phyloP scores from a whole-genome alignment of 2,888 invertebrate genomes.

The Autographa gamma region DNA sequence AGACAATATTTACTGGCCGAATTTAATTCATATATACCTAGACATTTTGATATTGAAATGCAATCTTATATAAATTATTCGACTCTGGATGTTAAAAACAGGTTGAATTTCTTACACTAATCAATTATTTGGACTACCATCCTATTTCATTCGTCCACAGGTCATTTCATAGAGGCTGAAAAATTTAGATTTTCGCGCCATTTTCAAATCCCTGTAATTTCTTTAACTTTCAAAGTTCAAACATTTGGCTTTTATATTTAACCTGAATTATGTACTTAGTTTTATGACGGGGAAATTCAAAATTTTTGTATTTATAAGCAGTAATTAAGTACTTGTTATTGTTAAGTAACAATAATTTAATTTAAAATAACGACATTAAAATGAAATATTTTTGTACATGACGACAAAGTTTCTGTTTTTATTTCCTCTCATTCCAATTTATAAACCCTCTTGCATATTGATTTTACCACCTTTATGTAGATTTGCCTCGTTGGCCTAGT shows the following conservation, averaged over 20 bases:
- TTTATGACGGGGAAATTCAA: conserved; percentile 47
- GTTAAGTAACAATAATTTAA: conserved; percentile 78
- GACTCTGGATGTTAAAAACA: not conserved
- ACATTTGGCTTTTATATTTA: conserved; percentile 33
- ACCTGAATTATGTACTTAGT: conserved; percentile 41
- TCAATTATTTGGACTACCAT: not conserved
- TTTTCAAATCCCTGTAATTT: conserved; percentile 11
- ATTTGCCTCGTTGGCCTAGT: too few relatives aligned
- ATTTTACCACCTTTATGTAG: too few relatives aligned
- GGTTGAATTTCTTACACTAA: not conserved
- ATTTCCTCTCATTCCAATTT: conserved; percentile 40
- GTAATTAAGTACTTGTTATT: conserved; percentile 74
- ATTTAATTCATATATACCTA: too few relatives aligned
- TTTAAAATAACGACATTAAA: conserved; percentile 81
- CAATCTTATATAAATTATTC: not conserved
- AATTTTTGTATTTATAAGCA: conserved; percentile 57
- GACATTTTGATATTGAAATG: too few relatives aligned
- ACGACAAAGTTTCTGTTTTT: conserved; percentile 66
- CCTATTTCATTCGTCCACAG: not conserved
- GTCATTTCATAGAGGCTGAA: conserved; percentile 39
- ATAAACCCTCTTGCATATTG: too few relatives aligned
- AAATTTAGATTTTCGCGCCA: conserved; percentile 19
- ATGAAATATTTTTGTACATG: conserved; percentile 85
- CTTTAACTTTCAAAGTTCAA: conserved; percentile 19
- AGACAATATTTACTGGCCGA: conserved; percentile 15